phyloP scores from a whole-genome alignment of 1,140 invertebrate genomes.

The Zaprionus gabonicus region DNA sequence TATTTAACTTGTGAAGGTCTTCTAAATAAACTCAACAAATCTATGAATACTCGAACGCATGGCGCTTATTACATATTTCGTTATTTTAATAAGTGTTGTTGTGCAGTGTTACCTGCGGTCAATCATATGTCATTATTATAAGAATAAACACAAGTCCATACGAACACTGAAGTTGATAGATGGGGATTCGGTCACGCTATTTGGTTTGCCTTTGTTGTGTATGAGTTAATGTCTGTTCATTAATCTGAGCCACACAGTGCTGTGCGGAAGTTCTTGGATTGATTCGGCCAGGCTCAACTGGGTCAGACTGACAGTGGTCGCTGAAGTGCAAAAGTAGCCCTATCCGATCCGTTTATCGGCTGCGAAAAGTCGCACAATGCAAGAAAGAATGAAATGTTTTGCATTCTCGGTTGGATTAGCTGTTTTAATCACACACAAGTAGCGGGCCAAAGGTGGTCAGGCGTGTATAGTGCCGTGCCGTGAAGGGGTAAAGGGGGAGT shows the following conservation, averaged over 20 bases:
- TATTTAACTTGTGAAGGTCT: background rate
- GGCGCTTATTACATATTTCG: background rate
- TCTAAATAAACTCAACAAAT: background rate
- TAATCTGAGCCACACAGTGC: slow-evolving; percentile 53
- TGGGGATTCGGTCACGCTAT: slow-evolving; percentile 58
- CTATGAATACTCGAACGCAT: background rate
- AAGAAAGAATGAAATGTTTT: slow-evolving; percentile 60
- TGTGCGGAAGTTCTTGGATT: slow-evolving; percentile 26
- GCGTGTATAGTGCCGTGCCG: too few species aligned
- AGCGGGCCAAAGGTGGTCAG: background rate
- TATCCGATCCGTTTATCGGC: slow-evolving; percentile 69
- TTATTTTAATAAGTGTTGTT: background rate
- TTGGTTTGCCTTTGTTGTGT: slow-evolving; percentile 32
- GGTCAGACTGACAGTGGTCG: slow-evolving; percentile 29
- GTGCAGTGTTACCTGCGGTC: slow-evolving; percentile 16
- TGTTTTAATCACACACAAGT: slow-evolving; percentile 54
- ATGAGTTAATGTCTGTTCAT: slow-evolving; percentile 66
- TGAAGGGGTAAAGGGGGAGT: background rate
- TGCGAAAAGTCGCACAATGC: slow-evolving; percentile 69
- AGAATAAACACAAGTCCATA: background rate
- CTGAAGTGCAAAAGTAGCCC: slow-evolving; percentile 54
- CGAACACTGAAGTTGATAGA: slow-evolving; percentile 18
- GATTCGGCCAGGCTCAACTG: slow-evolving; percentile 19
- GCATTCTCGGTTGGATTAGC: slow-evolving; percentile 35
- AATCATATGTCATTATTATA: slow-evolving; percentile 27